phyloP scores from a whole-genome alignment of 2,113 vertebrate species.

The Dissostichus mawsoni region DNA sequence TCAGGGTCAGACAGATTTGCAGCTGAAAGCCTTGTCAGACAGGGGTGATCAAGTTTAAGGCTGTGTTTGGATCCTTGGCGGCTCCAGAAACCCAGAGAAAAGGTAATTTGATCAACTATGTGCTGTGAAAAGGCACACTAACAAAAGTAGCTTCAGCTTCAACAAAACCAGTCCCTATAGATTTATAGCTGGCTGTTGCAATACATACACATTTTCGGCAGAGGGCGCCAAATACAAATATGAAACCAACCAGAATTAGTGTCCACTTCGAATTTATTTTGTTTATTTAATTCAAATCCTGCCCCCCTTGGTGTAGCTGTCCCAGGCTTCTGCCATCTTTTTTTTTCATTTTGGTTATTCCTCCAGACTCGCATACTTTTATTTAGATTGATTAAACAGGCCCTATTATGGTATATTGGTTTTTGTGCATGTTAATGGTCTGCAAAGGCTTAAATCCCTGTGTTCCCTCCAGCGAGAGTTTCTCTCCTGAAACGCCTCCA shows the following conservation, averaged over 20 bases:
- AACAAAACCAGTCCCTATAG: not conserved
- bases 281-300: not conserved
- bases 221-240: conserved; percentile 45
- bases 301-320: no score
- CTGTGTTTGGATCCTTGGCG: not conserved
- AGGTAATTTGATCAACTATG: not conserved
- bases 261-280: not conserved
- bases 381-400: no score
- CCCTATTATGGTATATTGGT: no score
- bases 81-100: not conserved
- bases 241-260: not conserved
- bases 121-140: not conserved
- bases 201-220: conserved; percentile 7
- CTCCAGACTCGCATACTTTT: no score
- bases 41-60: not conserved
- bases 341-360: no score
- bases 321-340: no score
- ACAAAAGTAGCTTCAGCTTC: not conserved
- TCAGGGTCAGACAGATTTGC: not conserved
- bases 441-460: no score
- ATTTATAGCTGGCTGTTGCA: not conserved
- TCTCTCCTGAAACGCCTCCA: no score
- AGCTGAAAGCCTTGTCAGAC: not conserved
- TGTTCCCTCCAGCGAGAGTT: no score
- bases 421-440: no score